Conservation (phyloP, 2,888 invertebrate species). For the Melanotus villosus region DNA sequence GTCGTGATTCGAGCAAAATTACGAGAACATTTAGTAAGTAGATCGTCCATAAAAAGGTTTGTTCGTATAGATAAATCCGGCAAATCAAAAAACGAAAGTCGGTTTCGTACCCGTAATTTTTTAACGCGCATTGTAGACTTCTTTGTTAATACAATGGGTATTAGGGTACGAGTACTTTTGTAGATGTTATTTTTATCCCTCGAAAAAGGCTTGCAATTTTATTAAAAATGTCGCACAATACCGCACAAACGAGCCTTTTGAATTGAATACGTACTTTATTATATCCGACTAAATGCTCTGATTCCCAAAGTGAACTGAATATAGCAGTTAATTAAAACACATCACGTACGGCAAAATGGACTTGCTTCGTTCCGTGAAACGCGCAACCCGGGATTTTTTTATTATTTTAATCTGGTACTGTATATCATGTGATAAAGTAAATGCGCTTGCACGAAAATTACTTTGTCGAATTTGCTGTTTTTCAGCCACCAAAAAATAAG, state of each 20-base stretch:
- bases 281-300: constrained; percentile 42
- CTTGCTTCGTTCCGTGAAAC: constrained; percentile 34
- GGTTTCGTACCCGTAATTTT: constrained; percentile 8
- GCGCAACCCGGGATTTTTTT: constrained; percentile 40
- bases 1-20: constrained; percentile 54
- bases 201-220: constrained; percentile 30
- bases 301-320: constrained; percentile 46
- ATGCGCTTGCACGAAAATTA: constrained; percentile 35
- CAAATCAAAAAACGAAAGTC: not conserved
- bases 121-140: constrained; percentile 6
- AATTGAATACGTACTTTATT: constrained; percentile 43
- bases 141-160: not conserved
- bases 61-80: constrained; percentile 22
- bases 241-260: constrained; percentile 34
- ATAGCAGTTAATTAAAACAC: constrained; percentile 47
- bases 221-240: constrained; percentile 40
- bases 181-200: constrained; percentile 19
- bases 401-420: constrained; percentile 43
- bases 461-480: constrained; percentile 28
- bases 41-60: constrained; percentile 27
- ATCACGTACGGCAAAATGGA: constrained; percentile 42
- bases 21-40: constrained; percentile 48
- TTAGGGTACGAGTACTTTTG: not conserved
- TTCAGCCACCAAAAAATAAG: constrained; percentile 1
- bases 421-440: constrained; percentile 37